These are phyloP conservation scores for Mycteria americana DNA, from an alignment of 2,797 vertebrate genomes.

Conservation along the genomic window DNA sequence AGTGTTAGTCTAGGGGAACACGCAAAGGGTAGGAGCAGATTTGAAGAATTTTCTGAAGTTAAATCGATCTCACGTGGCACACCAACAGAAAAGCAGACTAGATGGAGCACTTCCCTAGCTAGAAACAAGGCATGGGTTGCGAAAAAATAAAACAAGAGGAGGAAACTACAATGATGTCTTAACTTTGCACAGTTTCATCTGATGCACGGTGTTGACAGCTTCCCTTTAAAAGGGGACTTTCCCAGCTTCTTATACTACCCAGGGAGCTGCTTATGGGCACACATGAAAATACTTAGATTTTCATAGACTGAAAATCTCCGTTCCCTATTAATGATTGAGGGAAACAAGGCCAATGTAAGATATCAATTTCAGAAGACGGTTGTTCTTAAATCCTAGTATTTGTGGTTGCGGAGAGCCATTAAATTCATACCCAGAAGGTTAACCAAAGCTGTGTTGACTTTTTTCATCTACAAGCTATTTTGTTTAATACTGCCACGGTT, in stretches of 20 bases:
- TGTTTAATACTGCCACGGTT: not conserved
- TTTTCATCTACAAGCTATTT: not conserved
- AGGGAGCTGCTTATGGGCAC: not conserved
- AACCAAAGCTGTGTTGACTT: not conserved
- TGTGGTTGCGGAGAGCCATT: conserved; percentile 2
- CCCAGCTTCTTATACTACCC: not conserved
- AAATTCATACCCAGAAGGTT: not conserved
- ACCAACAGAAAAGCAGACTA: not conserved
- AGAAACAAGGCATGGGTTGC: not conserved
- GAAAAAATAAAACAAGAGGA: not conserved
- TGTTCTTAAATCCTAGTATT: not conserved
- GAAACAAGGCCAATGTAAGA: not conserved
- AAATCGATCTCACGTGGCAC: not conserved
- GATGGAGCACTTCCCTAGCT: not conserved
- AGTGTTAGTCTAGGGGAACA: not conserved
- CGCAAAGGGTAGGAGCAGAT: not conserved
- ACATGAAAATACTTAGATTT: not conserved
- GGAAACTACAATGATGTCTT: not conserved
- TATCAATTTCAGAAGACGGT: not conserved
- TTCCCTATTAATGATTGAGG: not conserved
- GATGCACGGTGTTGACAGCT: not conserved
- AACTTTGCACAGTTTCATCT: not conserved
- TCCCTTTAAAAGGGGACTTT: not conserved
- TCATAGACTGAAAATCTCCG: not conserved
- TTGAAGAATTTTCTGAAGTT: not conserved